Evolutionary conservation across 2,113 vertebrate species (phyloP).

Genomic region (Rhea americana): DNA sequence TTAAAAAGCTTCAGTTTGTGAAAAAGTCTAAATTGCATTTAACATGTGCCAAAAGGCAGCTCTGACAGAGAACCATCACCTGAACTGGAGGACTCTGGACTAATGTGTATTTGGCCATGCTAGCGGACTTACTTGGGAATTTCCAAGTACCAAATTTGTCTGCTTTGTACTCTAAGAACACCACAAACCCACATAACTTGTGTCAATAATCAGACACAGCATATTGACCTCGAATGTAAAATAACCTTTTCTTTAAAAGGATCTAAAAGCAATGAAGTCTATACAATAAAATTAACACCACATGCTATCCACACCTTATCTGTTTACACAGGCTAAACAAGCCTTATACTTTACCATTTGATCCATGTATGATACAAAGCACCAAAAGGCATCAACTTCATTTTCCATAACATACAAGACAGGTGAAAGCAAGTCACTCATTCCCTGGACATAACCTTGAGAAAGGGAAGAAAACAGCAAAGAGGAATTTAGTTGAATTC

Average conservation of each 20-base stretch:
- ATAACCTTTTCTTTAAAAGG: background rate
- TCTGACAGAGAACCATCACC: background rate
- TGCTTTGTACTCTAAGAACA: background rate
- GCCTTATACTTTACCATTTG: constrained; percentile 85
- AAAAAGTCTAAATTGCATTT: background rate
- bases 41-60: background rate
- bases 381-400: constrained; percentile 98
- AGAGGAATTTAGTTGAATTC: background rate
- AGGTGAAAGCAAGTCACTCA: constrained; percentile 97
- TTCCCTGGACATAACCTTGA: constrained; percentile 95
- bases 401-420: constrained; percentile 95
- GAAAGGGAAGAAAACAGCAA: background rate
- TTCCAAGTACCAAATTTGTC: background rate
- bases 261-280: background rate
- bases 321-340: background rate
- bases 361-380: constrained; percentile 95
- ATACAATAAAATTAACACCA: background rate
- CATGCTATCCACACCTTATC: background rate
- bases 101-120: background rate
- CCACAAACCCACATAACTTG: background rate
- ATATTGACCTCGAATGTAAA: background rate
- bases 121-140: background rate
- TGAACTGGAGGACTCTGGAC: background rate
- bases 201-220: background rate
- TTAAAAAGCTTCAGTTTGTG: background rate